Evolutionary conservation across 1,140 invertebrate genomes (phyloP), one percentile per base, ranked within the genome.

Genomic region (Battus philenor): DNA sequence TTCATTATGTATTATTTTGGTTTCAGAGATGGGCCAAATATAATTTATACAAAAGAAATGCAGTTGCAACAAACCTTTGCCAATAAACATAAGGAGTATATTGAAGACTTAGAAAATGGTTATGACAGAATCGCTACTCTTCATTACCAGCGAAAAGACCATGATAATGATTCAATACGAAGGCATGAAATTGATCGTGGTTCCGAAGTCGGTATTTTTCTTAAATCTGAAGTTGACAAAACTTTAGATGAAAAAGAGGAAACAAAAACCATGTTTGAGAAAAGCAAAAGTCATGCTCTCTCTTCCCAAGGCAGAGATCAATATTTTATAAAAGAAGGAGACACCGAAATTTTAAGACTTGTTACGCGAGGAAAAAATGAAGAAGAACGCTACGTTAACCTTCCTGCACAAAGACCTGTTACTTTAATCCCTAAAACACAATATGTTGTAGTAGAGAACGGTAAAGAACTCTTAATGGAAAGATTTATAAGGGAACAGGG

Each of bases 401-500:
- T 89, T n/a, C 87, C 89, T 9, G 52, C 85, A 22, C 75, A 86
- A 63, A 83, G 87, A 48, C 77, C 88, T 52, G 50, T 87, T 0
- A 86, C 86, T 4, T 68, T 90, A 17, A 82, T 90, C 36, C 85
- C 88, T n/a, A 90, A 91, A 48, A 88, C 88, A 2, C 88, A 89
- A 47, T 88, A 89, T 46, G 78, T 90, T 11, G 88, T 89, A 59
- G 86, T 90, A 10, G 90, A 91, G 54, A 90, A 90, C 49, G 94
- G 93, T 0, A 95, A 95, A 82, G 91, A 94, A 68, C 91, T 94
- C 54, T 80, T 95, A 2, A 90, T 95, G 88, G 88, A 91, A 59
- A 84, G 94, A 34, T 95, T 94, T 66, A 95, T 95, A 47, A 91
- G 94, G 58, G 93, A 94, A 82, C 93, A 94, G 67, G 87, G 87